A percentile compares a stretch with the other conserved stretches of the same genome.
These are phyloP conservation scores for Hymenopus coronatus DNA, from an alignment of 2,888 invertebrate species.

Conservation along the genomic window DNA sequence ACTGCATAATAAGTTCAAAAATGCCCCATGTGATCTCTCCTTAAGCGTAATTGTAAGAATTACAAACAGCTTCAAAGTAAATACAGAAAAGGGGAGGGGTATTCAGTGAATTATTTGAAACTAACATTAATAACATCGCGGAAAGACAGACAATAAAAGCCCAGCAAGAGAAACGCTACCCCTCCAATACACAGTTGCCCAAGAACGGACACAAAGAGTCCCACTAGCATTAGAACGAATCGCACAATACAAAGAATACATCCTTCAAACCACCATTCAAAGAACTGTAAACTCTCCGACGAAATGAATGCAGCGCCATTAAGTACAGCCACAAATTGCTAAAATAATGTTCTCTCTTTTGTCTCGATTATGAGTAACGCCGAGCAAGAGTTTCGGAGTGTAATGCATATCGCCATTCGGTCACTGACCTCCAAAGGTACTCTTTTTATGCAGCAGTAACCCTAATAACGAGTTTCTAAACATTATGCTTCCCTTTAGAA, in stretches of 20 bases:
- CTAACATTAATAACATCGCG: neutral
- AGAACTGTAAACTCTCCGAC: neutral
- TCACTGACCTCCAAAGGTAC: neutral
- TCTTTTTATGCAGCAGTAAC: neutral
- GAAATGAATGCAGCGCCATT: neutral
- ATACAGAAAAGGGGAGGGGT: no score
- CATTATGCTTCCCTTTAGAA: neutral
- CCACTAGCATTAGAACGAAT: neutral
- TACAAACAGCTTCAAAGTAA: no score
- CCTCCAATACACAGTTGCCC: neutral
- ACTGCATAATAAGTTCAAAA: no score
- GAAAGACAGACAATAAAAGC: neutral
- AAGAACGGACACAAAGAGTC: neutral
- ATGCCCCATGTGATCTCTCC: no score
- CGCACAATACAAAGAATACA: neutral
- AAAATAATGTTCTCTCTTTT: neutral
- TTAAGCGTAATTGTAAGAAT: no score
- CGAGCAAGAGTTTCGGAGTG: neutral
- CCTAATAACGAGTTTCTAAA: constrained; percentile 14
- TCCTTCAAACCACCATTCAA: neutral
- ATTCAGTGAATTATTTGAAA: neutral
- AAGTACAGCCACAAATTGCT: neutral
- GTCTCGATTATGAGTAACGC: neutral
- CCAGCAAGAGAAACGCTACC: neutral
- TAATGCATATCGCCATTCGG: neutral